These are phyloP conservation scores for Fulmarus glacialis DNA, from an alignment of 2,113 vertebrate species.

Conservation along the genomic window DNA sequence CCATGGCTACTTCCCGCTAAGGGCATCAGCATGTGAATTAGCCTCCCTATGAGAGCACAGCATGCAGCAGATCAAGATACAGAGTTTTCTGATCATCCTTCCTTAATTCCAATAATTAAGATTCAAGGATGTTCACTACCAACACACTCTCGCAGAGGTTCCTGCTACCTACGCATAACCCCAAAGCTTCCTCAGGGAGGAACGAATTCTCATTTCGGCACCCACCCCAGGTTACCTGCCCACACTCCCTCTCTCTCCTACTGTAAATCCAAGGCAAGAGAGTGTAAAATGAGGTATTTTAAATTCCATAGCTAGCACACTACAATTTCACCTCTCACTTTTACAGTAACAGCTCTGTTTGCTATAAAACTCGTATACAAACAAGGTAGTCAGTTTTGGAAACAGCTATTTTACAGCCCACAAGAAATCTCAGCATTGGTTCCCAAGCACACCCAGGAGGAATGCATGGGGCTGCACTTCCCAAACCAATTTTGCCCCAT, in stretches of 20 bases:
- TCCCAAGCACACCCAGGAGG: background rate
- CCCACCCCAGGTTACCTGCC: background rate
- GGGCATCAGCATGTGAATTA: background rate
- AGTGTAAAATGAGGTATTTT: background rate
- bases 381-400: background rate
- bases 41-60: background rate
- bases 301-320: background rate
- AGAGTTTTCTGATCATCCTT: background rate
- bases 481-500: background rate
- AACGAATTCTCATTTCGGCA: background rate
- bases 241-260: background rate
- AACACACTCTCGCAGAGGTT: background rate
- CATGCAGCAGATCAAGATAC: background rate
- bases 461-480: background rate
- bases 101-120: background rate
- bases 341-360: background rate
- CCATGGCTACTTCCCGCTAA: background rate
- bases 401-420: background rate
- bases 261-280: background rate
- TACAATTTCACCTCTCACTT: background rate
- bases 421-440: background rate
- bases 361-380: background rate
- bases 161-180: background rate
- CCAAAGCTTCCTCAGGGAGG: background rate
- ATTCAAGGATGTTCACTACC: background rate